These are phyloP conservation scores for Otolemur garnettii DNA, from an alignment of 2,113 vertebrate species.

Conservation along the genomic window DNA sequence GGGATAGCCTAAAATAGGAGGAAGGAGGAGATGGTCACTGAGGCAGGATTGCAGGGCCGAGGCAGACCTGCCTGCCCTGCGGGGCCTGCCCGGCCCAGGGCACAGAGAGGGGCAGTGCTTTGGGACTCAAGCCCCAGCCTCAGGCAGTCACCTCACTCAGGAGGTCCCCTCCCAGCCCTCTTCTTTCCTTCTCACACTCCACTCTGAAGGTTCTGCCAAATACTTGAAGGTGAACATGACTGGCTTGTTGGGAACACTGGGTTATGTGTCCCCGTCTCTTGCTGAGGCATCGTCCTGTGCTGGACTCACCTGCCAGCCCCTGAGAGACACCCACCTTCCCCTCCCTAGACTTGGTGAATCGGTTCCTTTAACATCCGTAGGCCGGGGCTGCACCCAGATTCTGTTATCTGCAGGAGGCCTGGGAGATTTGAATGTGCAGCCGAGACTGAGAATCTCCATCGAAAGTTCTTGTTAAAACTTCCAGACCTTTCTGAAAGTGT, in stretches of 20 bases:
- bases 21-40: rapidly evolving
- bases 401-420: not conserved
- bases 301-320: not conserved
- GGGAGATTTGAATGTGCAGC: not conserved
- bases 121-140: too few relatives aligned
- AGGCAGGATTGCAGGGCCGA: not conserved
- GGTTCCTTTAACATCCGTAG: not conserved
- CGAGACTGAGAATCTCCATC: not conserved
- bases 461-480: not conserved
- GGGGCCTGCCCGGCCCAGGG: not conserved
- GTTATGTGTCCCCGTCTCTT: not conserved
- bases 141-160: rapidly evolving
- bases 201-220: not conserved
- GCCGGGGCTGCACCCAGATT: not conserved
- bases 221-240: too few relatives aligned
- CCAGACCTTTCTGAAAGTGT: not conserved
- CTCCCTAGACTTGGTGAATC: rapidly evolving
- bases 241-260: rapidly evolving
- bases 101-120: rapidly evolving
- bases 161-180: rapidly evolving
- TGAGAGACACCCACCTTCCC: rapidly evolving
- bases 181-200: not conserved
- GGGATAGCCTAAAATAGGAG: rapidly evolving
- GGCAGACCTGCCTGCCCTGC: not conserved
- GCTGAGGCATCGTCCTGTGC: too few relatives aligned